Evolutionary conservation across 2,113 vertebrate genomes (phyloP).

Genomic region (Marcusenius ussheri): DNA sequence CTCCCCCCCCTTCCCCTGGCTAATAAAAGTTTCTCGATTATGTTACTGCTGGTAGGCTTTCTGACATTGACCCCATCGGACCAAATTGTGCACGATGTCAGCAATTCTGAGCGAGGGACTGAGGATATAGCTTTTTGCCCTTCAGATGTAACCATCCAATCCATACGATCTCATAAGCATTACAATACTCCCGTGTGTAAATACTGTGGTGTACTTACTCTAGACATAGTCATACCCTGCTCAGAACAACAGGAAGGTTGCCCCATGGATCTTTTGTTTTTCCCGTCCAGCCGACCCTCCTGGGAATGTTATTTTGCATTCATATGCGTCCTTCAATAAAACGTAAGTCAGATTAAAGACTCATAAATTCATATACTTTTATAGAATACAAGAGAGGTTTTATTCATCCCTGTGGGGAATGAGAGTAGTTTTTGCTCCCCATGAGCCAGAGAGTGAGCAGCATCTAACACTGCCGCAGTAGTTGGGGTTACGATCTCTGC

Average conservation of each 20-base stretch:
- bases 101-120: neutral
- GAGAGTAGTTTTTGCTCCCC: neutral
- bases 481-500: neutral
- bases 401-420: neutral
- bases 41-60: constrained; percentile 7
- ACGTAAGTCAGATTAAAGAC: neutral
- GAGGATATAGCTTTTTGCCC: neutral
- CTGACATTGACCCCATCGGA: constrained; percentile 17
- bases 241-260: neutral
- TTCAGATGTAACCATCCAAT: neutral
- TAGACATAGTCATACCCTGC: neutral
- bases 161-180: neutral
- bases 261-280: neutral
- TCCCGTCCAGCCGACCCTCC: neutral
- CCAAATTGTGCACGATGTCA: constrained; percentile 13
- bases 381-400: neutral
- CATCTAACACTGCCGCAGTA: neutral
- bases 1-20: neutral
- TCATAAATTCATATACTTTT: neutral
- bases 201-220: too few species aligned
- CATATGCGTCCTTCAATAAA: neutral
- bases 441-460: neutral
- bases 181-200: neutral
- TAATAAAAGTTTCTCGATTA: constrained; percentile 9
- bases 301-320: neutral